These are phyloP conservation scores for Steinernema carpocapsae DNA, from an alignment of 2,888 invertebrate genomes.

Conservation along the genomic window DNA sequence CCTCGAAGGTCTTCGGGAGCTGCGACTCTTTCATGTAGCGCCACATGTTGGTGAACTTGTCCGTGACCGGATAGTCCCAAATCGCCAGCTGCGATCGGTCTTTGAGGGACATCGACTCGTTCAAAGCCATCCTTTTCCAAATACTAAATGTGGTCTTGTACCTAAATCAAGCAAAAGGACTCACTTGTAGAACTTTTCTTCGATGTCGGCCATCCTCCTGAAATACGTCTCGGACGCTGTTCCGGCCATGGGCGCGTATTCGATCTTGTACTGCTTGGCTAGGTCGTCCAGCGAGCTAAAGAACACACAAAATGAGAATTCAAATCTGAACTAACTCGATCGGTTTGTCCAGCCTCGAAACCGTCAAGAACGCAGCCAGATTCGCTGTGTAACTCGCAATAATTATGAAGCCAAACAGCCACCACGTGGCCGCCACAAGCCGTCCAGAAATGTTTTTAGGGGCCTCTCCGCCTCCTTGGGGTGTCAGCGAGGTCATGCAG, in stretches of 20 bases:
- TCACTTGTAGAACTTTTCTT: conserved; percentile 90
- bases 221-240: conserved; percentile 92
- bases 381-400: conserved; percentile 98
- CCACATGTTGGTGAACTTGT: conserved; percentile 98
- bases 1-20: conserved; percentile 80
- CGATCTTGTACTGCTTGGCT: conserved; percentile 91
- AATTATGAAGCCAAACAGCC: conserved; percentile 97
- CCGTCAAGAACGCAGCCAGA: conserved; percentile 91
- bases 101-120: conserved; percentile 86
- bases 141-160: conserved; percentile 76
- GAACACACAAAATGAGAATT: background rate
- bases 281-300: conserved; percentile 80
- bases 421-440: conserved; percentile 87
- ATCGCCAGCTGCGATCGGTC: conserved; percentile 92
- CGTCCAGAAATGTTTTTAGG: conserved; percentile 94
- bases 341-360: conserved; percentile 71
- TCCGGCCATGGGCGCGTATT: conserved; percentile 88
- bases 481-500: conserved; percentile 96
- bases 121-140: conserved; percentile 96
- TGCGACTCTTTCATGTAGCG: conserved; percentile 88
- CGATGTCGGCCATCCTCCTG: conserved; percentile 91
- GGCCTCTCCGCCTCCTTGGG: conserved; percentile 89
- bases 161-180: conserved; percentile 66
- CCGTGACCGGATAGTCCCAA: conserved; percentile 98
- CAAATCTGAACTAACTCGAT: conserved; percentile 52